phyloP scores from a whole-genome alignment of 1,140 invertebrate genomes.

The Macrotrachela quadricornifera region DNA sequence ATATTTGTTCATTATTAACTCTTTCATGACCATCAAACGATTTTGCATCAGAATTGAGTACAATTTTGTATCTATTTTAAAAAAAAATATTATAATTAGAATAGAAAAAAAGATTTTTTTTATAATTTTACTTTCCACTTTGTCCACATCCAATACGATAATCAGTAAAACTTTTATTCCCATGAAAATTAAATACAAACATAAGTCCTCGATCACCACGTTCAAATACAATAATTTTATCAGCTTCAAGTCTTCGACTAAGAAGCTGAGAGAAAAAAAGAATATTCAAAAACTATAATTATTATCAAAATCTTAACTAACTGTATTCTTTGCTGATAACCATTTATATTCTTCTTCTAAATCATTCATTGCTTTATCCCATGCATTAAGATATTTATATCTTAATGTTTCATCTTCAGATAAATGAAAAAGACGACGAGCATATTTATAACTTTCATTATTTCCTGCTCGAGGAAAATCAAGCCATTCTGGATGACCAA shows the following conservation, averaged over 20 bases:
- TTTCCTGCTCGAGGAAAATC: conserved; percentile 91
- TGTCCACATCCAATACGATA: conserved; percentile 61
- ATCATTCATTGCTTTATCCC: conserved; percentile 73
- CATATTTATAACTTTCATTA: conserved; percentile 87
- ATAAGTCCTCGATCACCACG: conserved; percentile 49
- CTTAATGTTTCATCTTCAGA: conserved; percentile 60
- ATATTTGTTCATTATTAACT: conserved; percentile 35
- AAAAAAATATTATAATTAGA: conserved; percentile 7
- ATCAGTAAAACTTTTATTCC: conserved; percentile 70
- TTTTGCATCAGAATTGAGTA: conserved; percentile 54
- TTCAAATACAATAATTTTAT: conserved; percentile 88
- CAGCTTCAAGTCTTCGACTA: conserved; percentile 78
- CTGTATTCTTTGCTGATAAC: conserved; percentile 20
- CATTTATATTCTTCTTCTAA: conserved; percentile 68
- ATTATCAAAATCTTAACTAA: too few species aligned
- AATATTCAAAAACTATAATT: too few species aligned
- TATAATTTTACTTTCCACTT: conserved; percentile 39
- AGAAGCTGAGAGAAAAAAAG: conserved; percentile 50
- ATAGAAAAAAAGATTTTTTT: conserved; percentile 14
- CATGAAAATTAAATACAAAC: conserved; percentile 93
- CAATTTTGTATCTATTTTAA: conserved; percentile 42
- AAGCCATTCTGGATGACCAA: conserved; percentile 98
- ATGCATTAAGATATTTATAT: conserved; percentile 79
- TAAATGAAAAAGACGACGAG: conserved; percentile 76
- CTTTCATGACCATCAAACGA: conserved; percentile 58